Evolutionary conservation across 2,888 invertebrate genomes (phyloP), one percentile per base, ranked within the genome.

Genomic region (Zele albiditarsus): DNA sequence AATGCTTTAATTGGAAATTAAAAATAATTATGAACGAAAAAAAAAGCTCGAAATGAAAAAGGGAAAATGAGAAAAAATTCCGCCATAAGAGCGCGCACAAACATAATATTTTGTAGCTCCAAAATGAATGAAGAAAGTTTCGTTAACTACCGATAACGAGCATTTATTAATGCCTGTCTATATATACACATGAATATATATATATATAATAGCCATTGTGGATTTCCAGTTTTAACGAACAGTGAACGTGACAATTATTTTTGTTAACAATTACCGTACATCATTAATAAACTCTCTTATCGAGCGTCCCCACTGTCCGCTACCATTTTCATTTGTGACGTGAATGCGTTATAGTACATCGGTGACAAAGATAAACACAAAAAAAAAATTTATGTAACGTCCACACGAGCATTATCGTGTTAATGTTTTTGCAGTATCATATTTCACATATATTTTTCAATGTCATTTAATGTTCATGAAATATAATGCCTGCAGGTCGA

Each of bases 401-500:
- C 42, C 66, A 20, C n/a, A 66, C 2, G 66, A 42, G 38, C 3
- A 27, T 53, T 53, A 53, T 53, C 53, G 53, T 53, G 2, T 53
- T 53, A 53, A 53, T 31, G n/a, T 62, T 27, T 31, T 31, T 25
- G 12, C 62, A 62, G 31, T n/a, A 28, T 62, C 28, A 28, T 14
- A 62, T 62, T 63, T 63, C 33, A 63, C 38, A 14, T 31, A 16
- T 16, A 63, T 28, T 62, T 31, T 25, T n/a, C n/a, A 62, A 31
- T 31, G 28, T n/a, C 27, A 62, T 14, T 62, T 2, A 31, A 28
- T 31, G 31, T 27, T 20, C 3, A 31, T 63, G 28, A 27, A 27
- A 27, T 28, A 14, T 28, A 20, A 60, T 60, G 16, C 25, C 33
- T 63, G 82, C 89, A 97, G 96, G 95, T 97, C 79, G 96, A 96